Evolutionary conservation across 2,888 invertebrate species (phyloP).

Genomic region (Nasonovia ribisnigri): DNA sequence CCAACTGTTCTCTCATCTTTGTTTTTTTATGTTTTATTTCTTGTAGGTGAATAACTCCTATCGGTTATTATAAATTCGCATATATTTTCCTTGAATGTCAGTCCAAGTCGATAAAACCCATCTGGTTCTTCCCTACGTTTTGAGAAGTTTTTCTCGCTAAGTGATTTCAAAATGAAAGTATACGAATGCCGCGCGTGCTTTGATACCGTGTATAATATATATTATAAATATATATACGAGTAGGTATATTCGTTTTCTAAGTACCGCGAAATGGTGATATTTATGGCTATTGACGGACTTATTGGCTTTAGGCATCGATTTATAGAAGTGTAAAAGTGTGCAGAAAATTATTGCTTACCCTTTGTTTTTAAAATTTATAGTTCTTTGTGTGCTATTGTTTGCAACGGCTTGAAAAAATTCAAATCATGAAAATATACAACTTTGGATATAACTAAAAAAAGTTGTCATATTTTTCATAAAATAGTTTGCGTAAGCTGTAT

Average conservation of each 20-base stretch:
- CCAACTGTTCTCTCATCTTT: conserved; percentile 40
- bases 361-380: conserved; percentile 56
- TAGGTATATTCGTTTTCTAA: conserved; percentile 17
- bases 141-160: conserved; percentile 51
- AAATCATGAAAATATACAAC: not conserved
- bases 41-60: conserved; percentile 53
- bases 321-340: conserved; percentile 43
- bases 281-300: conserved; percentile 57
- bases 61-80: conserved; percentile 61
- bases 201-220: not conserved
- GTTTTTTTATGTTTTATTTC: conserved; percentile 35
- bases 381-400: conserved; percentile 22
- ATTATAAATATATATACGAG: conserved; percentile 18
- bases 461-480: not conserved
- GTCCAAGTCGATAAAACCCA: conserved; percentile 62
- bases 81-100: conserved; percentile 42
- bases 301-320: conserved; percentile 62
- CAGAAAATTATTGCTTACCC: conserved; percentile 52
- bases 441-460: not conserved
- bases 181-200: not conserved
- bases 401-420: not conserved
- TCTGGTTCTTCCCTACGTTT: conserved; percentile 57
- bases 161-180: conserved; percentile 59
- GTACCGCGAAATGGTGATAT: conserved; percentile 54
- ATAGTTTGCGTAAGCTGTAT: not conserved